These are phyloP conservation scores for Galaxias olidus DNA, from an alignment of 2,797 vertebrate genomes.

Conservation along the genomic window DNA sequence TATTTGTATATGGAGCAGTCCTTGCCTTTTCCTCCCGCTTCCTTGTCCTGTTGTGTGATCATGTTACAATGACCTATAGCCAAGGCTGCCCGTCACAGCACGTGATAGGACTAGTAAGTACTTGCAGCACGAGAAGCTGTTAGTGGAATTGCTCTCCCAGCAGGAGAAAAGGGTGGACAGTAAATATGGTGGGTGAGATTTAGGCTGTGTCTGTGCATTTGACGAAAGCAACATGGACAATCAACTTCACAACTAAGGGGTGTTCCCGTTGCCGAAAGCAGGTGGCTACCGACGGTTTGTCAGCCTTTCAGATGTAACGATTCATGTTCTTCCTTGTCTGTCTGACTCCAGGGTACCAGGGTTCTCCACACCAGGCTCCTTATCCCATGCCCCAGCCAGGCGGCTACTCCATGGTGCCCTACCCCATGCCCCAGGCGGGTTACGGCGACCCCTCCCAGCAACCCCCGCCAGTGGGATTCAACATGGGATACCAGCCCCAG, in stretches of 20 bases:
- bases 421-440: conserved; percentile 59
- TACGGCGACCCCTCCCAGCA: conserved; percentile 68
- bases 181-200: too few species aligned
- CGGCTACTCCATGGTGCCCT: conserved; percentile 64
- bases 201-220: too few species aligned
- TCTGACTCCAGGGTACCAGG: conserved; percentile 67
- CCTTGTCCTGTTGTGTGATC: neutral
- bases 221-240: too few species aligned
- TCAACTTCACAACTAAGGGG: too few species aligned
- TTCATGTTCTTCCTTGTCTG: neutral
- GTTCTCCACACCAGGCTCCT: conserved; percentile 56
- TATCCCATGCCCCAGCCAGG: conserved; percentile 69
- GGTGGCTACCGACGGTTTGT: too few species aligned
- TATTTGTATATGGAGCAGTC: too few species aligned
- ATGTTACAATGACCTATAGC: neutral
- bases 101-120: neutral
- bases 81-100: neutral
- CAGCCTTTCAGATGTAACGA: neutral
- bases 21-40: too few species aligned
- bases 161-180: neutral
- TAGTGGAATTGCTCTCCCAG: neutral
- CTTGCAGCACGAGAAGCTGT: neutral
- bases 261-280: too few species aligned
- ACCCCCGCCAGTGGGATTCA: conserved; percentile 74
- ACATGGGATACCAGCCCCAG: conserved; percentile 60